These are phyloP conservation scores for Sciaenops ocellatus DNA, from an alignment of 2,797 vertebrate genomes.

Conservation along the genomic window DNA sequence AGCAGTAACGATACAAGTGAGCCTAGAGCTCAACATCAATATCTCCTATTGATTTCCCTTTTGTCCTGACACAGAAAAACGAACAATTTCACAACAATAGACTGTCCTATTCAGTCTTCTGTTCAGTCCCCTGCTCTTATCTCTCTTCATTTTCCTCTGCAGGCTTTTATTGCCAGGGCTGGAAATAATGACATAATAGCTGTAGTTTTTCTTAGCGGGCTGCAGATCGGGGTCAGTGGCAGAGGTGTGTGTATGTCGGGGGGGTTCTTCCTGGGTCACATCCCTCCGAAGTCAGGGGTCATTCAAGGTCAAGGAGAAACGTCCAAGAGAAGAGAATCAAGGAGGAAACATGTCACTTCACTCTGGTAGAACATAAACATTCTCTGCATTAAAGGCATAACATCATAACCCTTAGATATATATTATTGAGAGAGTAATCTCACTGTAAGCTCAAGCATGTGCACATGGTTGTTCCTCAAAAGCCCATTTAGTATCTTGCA, in stretches of 20 bases:
- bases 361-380: not conserved
- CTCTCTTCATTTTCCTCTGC: conserved; percentile 55
- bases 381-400: not conserved
- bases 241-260: not conserved
- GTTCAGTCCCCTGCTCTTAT: conserved; percentile 49
- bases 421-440: conserved; percentile 8
- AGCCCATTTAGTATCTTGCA: conserved; percentile 32
- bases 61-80: conserved; percentile 69
- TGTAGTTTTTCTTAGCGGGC: conserved; percentile 33
- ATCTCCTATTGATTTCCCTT: conserved; percentile 74
- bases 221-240: conserved; percentile 33
- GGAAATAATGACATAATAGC: conserved; percentile 66
- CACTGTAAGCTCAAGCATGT: not conserved
- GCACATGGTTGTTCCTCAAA: conserved; percentile 19
- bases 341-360: not conserved
- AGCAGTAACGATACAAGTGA: conserved; percentile 62
- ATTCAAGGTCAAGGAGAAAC: conserved; percentile 46
- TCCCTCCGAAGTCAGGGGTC: conserved; percentile 29
- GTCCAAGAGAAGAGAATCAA: not conserved
- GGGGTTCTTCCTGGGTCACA: conserved; percentile 46
- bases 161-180: conserved; percentile 56
- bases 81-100: conserved; percentile 70
- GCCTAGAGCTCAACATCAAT: conserved; percentile 71
- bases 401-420: not conserved
- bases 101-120: conserved; percentile 46